phyloP scores from a whole-genome alignment of 2,797 vertebrate species.

The Rhinichthys osculus region DNA sequence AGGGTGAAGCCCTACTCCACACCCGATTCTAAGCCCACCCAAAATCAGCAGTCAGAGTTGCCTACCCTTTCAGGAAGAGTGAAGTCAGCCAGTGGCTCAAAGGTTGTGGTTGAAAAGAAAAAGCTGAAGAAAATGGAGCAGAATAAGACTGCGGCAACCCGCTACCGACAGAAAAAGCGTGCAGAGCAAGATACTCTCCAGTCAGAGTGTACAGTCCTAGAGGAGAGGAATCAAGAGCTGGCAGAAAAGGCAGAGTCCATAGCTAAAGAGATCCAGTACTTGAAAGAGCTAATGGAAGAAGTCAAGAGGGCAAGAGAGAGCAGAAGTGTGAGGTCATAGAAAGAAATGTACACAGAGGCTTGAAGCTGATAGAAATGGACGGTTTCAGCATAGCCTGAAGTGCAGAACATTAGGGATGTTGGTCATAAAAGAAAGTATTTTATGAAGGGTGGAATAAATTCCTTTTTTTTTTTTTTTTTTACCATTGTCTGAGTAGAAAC shows the following conservation, averaged over 20 bases:
- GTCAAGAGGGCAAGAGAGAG: constrained; percentile 82
- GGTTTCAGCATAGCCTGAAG: constrained; percentile 8
- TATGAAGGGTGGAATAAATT: not conserved
- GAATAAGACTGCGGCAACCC: constrained; percentile 94
- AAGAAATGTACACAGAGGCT: constrained; percentile 27
- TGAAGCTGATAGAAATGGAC: constrained; percentile 43
- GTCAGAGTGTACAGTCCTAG: constrained; percentile 78
- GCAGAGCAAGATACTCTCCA: constrained; percentile 83
- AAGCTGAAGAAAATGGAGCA: constrained; percentile 98
- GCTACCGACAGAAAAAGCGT: constrained; percentile 93
- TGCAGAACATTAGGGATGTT: not conserved
- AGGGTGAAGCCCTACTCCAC: constrained; percentile 68
- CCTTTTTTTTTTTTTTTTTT: not conserved
- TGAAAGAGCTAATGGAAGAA: constrained; percentile 94
- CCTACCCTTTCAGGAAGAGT: constrained; percentile 55
- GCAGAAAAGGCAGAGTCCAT: constrained; percentile 87
- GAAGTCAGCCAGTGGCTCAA: constrained; percentile 53
- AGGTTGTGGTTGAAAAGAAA: constrained; percentile 80
- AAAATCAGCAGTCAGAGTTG: constrained; percentile 63
- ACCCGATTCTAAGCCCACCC: constrained; percentile 76
- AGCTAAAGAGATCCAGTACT: constrained; percentile 91
- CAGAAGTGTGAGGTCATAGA: constrained; percentile 63
- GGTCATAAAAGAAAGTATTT: constrained; percentile 25
- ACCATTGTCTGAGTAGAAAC: not conserved
- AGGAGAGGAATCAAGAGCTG: constrained; percentile 87